Percentiles rank a stretch among this genome's conserved stretches.
phyloP scores from a whole-genome alignment of 2,888 invertebrate genomes.

The Volucella inanis region DNA sequence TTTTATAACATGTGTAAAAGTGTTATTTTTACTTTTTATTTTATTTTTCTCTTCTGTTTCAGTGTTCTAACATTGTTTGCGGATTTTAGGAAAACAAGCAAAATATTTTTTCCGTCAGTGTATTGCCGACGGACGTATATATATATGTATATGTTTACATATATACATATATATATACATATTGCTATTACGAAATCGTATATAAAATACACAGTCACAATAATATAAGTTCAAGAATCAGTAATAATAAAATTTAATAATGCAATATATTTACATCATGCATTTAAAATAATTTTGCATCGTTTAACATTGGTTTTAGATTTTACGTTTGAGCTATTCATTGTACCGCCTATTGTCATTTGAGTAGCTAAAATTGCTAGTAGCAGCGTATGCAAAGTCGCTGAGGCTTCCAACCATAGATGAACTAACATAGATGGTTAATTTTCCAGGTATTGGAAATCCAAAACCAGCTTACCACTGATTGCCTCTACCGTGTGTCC shows the following conservation, averaged over 20 bases:
- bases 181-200: constrained; percentile 38
- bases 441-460: too few relatives aligned
- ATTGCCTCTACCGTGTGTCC: too few relatives aligned
- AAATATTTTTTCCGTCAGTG: too few relatives aligned
- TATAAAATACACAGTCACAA: constrained; percentile 47
- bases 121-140: background rate
- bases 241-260: constrained; percentile 53
- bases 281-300: constrained; percentile 68
- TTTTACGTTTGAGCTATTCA: constrained; percentile 33
- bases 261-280: constrained; percentile 67
- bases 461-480: too few relatives aligned
- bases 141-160: constrained; percentile 25
- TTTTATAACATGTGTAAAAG: background rate
- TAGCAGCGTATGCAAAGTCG: constrained; percentile 18
- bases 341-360: constrained; percentile 16
- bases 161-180: constrained; percentile 22
- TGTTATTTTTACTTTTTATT: background rate
- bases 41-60: background rate
- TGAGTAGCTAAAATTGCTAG: constrained; percentile 22
- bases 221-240: constrained; percentile 51
- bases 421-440: too few relatives aligned
- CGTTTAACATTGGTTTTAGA: constrained; percentile 57
- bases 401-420: background rate
- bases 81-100: too few relatives aligned
- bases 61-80: background rate